Conservation (phyloP, 2,113 vertebrate species). For the Eubucco bourcierii region DNA sequence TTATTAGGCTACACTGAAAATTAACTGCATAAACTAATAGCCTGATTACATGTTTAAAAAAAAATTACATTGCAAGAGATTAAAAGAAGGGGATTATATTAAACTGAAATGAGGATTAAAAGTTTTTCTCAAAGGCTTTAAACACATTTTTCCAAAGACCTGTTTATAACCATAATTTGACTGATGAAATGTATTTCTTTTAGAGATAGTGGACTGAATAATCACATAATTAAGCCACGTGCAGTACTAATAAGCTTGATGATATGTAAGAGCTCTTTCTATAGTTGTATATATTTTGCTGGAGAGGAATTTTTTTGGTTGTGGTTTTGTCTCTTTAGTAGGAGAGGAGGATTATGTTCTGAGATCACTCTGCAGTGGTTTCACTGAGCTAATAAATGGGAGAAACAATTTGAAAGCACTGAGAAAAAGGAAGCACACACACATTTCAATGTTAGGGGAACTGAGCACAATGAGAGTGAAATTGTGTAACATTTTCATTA, state of each 20-base stretch:
- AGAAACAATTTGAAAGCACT: background rate
- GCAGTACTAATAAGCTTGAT: background rate
- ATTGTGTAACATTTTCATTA: background rate
- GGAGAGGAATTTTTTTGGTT: too few relatives aligned
- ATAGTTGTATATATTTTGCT: background rate
- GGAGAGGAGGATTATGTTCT: background rate
- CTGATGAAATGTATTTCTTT: conserved; percentile 37
- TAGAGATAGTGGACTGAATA: conserved; percentile 42
- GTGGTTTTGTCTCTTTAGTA: background rate
- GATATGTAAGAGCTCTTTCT: background rate
- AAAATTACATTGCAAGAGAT: conserved; percentile 12
- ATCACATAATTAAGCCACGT: conserved; percentile 33
- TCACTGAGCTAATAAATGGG: background rate
- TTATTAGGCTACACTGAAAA: background rate
- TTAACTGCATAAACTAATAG: conserved; percentile 43
- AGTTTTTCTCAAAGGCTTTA: conserved; percentile 49
- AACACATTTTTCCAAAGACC: conserved; percentile 22
- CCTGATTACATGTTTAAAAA: conserved; percentile 29
- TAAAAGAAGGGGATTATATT: conserved; percentile 49
- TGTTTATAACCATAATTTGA: conserved; percentile 30
- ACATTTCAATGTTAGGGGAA: rapidly evolving
- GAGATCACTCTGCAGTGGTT: background rate
- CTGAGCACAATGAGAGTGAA: background rate
- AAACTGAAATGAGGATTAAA: conserved; percentile 54
- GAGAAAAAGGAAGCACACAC: background rate